Conservation (phyloP, 2,797 vertebrate species). For the Melanotaenia trifasciata region DNA sequence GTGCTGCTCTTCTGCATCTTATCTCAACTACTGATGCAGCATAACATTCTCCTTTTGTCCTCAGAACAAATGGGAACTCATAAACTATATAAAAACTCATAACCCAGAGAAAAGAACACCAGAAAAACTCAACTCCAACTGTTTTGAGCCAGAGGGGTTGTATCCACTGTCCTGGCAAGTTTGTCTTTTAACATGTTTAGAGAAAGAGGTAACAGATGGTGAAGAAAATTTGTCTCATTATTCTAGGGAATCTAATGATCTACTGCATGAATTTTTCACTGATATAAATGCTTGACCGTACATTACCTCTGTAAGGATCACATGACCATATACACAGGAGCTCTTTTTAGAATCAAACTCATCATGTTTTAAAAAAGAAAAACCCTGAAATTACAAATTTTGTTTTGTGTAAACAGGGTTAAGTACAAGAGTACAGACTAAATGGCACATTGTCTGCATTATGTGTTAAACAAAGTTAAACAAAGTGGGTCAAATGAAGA, state of each 20-base stretch:
- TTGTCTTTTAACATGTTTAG: constrained; percentile 4
- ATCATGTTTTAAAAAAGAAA: neutral
- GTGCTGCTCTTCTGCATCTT: constrained; percentile 17
- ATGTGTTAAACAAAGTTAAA: neutral
- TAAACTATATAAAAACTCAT: constrained; percentile 39
- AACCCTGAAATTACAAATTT: neutral
- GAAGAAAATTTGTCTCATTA: neutral
- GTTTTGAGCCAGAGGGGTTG: constrained; percentile 7
- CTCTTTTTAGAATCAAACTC: neutral
- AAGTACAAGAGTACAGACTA: neutral
- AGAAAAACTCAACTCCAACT: neutral
- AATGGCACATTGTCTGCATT: neutral
- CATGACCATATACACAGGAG: neutral
- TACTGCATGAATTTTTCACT: neutral
- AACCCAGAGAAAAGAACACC: constrained; percentile 24
- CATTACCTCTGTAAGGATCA: neutral
- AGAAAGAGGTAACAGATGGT: neutral
- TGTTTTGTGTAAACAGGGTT: neutral
- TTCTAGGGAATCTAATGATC: neutral
- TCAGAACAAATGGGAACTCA: constrained; percentile 38
- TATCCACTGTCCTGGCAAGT: neutral
- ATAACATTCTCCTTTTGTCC: constrained; percentile 35
- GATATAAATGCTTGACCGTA: constrained; percentile 5
- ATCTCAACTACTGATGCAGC: constrained; percentile 18
- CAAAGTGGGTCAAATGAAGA: neutral